Evolutionary conservation across 2,888 invertebrate species (phyloP), one percentile per base, ranked within the genome.

Genomic region (Nomada fucata): DNA sequence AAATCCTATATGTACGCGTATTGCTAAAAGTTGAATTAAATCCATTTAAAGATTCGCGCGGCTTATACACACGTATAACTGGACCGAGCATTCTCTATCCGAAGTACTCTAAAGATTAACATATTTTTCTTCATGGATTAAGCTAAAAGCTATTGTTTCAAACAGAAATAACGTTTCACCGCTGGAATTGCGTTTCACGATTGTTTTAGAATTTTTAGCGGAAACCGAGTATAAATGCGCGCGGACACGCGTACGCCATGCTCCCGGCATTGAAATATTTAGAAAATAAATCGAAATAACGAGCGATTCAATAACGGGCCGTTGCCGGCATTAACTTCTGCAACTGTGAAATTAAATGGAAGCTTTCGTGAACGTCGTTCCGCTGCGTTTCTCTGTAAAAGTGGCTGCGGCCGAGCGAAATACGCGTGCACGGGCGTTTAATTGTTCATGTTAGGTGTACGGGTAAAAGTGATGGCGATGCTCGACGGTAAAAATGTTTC

Each of bases 291-390:
- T 77, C 52, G 52, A 59, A 69, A 65, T 29, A 63, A 71, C 61
- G 11, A 50, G 63, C 57, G 20, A 65, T 52, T 26, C 52, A 44
- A 20, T 50, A 36, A 47, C 60, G 20, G 5, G 4, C 20, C 36
- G 53, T 36, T 13, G 13, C 20, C 2, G 26, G 53, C 53, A 67
- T 71, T 42, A 61, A 76, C 36, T 67, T 61, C n/a, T 18, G 23
- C 61, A 23, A 18, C 52, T n/a, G 20, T 11, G 50, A 67, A 77
- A 57, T 79, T 76, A 65, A 75, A 79, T 64, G 69, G 64, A 65
- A 76, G 26, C 44, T 53, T 59, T n/a, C 64, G 42, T 13, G 36
- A 7, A 18, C 23, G 60, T 11, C 23, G n/a, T 61, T 53, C 52
- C 20, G 52, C 50, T 75, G 69, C 53, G 63, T 29, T 69, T 29